These are phyloP conservation scores for Holothuria glaberrima DNA, from an alignment of 35 echinoderm and acorn worm species.

Conservation along the genomic window DNA sequence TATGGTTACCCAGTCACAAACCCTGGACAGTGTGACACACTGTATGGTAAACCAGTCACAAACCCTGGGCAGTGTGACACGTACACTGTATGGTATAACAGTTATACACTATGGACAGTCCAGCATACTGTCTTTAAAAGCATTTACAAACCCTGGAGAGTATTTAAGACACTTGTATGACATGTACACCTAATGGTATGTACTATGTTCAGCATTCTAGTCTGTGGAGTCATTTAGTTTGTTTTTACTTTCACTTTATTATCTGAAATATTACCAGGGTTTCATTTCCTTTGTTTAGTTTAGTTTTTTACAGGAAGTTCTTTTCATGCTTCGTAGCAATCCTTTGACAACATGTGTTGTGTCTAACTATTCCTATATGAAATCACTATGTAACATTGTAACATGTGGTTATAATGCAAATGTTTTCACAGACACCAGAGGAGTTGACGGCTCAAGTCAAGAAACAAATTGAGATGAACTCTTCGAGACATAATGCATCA, in stretches of 20 bases:
- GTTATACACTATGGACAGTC: no score
- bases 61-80: no score
- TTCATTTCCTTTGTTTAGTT: background rate
- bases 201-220: background rate
- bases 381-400: no score
- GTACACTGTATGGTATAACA: no score
- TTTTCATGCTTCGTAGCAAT: background rate
- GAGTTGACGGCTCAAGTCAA: slow-evolving; percentile 40
- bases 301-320: background rate
- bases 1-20: no score
- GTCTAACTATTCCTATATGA: background rate
- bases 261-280: background rate
- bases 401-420: no score
- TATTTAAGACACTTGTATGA: no score
- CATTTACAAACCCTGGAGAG: no score
- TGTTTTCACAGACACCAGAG: slow-evolving; percentile 48
- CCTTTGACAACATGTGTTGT: background rate
- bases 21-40: no score
- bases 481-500: background rate
- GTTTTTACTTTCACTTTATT: background rate
- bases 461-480: slow-evolving; percentile 11
- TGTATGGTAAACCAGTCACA: no score
- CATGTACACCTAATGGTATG: background rate
- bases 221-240: no score
- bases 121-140: no score